phyloP scores from a whole-genome alignment of 2,113 vertebrate species.

The Miniopterus natalensis region DNA sequence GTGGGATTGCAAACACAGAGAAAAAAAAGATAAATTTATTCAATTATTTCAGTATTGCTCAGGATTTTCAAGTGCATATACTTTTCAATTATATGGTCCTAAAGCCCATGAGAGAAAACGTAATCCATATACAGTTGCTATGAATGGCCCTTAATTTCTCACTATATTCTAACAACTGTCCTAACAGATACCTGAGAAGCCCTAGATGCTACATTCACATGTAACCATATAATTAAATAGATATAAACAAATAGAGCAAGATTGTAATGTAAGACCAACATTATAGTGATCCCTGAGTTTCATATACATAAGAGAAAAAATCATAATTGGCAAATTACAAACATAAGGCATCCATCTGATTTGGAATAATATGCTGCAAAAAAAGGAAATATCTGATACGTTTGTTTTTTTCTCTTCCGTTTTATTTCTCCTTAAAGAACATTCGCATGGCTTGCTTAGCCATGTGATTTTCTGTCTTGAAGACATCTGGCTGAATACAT shows the following conservation, averaged over 20 bases:
- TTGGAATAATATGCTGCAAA: constrained; percentile 31
- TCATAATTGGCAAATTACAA: constrained; percentile 27
- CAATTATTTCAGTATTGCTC: background rate
- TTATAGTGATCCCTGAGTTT: background rate
- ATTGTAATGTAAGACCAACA: background rate
- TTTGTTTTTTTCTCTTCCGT: constrained; percentile 31
- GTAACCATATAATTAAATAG: background rate
- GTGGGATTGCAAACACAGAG: background rate
- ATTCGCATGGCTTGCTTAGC: constrained; percentile 26
- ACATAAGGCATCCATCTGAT: constrained; percentile 55
- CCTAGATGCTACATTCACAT: background rate
- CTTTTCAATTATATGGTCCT: constrained; percentile 16
- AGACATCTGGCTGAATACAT: constrained; percentile 64
- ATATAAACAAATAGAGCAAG: background rate
- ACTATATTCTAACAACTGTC: background rate
- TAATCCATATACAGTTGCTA: background rate
- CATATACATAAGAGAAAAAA: background rate
- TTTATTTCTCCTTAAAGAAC: constrained; percentile 57
- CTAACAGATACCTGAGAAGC: background rate
- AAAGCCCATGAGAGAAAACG: background rate
- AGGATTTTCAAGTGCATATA: background rate
- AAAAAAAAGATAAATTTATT: background rate
- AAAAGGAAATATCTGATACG: constrained; percentile 54
- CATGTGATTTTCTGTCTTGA: constrained; percentile 63
- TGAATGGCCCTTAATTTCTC: background rate